Evolutionary conservation across 2,797 vertebrate genomes (phyloP), one percentile per base, ranked within the genome.

Genomic region (Propithecus deckenii): DNA sequence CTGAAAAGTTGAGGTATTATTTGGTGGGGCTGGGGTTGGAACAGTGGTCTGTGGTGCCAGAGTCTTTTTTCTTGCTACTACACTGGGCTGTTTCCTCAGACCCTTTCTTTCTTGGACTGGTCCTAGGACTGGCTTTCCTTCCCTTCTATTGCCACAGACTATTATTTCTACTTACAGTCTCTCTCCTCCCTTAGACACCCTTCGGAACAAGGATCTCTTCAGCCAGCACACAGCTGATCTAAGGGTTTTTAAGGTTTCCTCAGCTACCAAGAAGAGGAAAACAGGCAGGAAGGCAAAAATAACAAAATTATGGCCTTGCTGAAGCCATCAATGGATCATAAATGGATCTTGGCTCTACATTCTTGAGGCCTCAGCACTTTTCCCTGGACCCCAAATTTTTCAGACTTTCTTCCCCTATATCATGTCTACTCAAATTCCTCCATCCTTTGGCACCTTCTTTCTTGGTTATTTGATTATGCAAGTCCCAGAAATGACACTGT

Each of bases 141-240:
- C 25, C 25, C 25, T 57, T 80, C 32, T 61, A 32, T 48, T 81
- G 71, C 35, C 8, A 18, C 12, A 28, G 35, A 81, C 43, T 87
- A 38, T 79, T 84, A 89, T 93, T 96, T 89, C 76, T n/a, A 78
- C 48, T 88, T 15, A 35, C n/a, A 72, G 57, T 61, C 74, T 91
- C 87, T 41, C 38, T 69, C 83, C 74, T 84, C 14, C 48, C 13
- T 72, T 75, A 74, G 86, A 92, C 41, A 89, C 30, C 84, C 79
- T 97, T 89, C 69, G 96, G 69, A 67, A 87, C 81, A 89, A 96
- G 95, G 32, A 78, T 91, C 94, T 92, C 84, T 86, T 89, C n/a
- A 92, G 30, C 80, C 4, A 17, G 67, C 71, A 89, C 59, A 94
- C 30, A 93, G 94, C 48, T 38, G 23, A 87, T 65, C 59, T 96